Percentiles rank a stretch among this genome's conserved stretches.
Conservation (phyloP, 2,113 vertebrate species). For the Sylvia atricapilla region DNA sequence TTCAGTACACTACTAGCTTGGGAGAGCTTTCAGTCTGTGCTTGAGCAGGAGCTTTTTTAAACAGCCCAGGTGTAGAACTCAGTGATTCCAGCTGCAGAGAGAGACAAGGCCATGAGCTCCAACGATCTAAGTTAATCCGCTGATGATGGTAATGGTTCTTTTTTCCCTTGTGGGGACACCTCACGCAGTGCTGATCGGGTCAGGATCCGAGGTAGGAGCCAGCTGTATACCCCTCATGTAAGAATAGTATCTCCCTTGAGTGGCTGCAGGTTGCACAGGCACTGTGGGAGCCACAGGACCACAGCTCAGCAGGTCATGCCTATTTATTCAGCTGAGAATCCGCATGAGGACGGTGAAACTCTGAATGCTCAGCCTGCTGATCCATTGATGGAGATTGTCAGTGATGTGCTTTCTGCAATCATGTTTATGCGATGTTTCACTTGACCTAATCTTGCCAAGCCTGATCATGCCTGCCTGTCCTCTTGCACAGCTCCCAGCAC, state of each 20-base stretch:
- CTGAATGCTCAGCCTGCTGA: neutral
- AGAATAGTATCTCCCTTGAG: neutral
- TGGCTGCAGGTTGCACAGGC: neutral
- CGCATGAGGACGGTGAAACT: rapidly evolving
- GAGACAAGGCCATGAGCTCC: neutral
- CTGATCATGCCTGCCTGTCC: neutral
- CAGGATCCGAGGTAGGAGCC: neutral
- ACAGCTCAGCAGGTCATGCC: neutral
- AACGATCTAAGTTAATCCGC: neutral
- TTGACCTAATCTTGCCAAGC: slow-evolving; percentile 20
- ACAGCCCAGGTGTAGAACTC: neutral
- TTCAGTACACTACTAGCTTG: neutral
- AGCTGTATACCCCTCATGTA: neutral
- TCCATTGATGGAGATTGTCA: neutral
- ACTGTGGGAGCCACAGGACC: neutral
- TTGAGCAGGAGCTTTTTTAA: neutral
- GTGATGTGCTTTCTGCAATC: neutral
- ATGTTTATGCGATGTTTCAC: neutral
- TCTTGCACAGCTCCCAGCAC: neutral
- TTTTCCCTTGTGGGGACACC: neutral
- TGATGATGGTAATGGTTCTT: rapidly evolving
- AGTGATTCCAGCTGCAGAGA: neutral
- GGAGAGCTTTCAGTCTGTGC: neutral
- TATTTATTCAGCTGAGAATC: neutral
- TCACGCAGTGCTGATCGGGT: rapidly evolving